Evolutionary conservation across 1,140 invertebrate species (phyloP).

Genomic region (Drosophila subobscura): DNA sequence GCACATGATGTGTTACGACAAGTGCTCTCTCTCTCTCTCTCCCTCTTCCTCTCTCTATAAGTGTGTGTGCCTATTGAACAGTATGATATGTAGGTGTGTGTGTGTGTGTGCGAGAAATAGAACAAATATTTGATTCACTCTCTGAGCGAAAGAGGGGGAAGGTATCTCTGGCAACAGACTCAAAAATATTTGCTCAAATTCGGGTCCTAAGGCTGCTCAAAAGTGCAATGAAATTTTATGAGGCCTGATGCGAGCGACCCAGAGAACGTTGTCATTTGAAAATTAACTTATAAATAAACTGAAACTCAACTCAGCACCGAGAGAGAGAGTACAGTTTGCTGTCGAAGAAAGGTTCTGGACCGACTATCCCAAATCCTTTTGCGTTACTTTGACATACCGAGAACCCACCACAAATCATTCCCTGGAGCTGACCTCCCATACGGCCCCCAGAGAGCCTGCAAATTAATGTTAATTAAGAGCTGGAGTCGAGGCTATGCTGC

Average conservation of each 20-base stretch:
- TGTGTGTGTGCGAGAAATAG: slow-evolving; percentile 46
- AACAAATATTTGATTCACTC: slow-evolving; percentile 70
- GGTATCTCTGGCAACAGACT: slow-evolving; percentile 16
- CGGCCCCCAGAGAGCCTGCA: slow-evolving; percentile 14
- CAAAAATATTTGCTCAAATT: slow-evolving; percentile 38
- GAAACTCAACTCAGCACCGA: neutral
- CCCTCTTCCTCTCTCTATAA: neutral
- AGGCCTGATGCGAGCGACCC: neutral
- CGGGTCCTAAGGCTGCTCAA: neutral
- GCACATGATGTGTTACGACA: slow-evolving; percentile 54
- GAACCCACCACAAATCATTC: slow-evolving; percentile 24
- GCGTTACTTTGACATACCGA: no score
- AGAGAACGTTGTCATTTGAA: slow-evolving; percentile 26
- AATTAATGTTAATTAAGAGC: slow-evolving; percentile 71
- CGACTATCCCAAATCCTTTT: neutral
- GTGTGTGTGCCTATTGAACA: slow-evolving; percentile 26
- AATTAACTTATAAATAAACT: slow-evolving; percentile 48
- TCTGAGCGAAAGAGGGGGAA: neutral
- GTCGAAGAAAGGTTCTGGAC: neutral
- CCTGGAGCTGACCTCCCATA: slow-evolving; percentile 11
- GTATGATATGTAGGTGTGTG: slow-evolving; percentile 2
- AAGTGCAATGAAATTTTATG: slow-evolving; percentile 18
- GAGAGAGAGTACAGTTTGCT: slow-evolving; percentile 1
- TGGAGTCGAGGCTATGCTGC: slow-evolving; percentile 14
- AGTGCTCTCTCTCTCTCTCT: no score